Conservation (phyloP, 1,140 invertebrate genomes). For the Mesaphorura yosii region DNA sequence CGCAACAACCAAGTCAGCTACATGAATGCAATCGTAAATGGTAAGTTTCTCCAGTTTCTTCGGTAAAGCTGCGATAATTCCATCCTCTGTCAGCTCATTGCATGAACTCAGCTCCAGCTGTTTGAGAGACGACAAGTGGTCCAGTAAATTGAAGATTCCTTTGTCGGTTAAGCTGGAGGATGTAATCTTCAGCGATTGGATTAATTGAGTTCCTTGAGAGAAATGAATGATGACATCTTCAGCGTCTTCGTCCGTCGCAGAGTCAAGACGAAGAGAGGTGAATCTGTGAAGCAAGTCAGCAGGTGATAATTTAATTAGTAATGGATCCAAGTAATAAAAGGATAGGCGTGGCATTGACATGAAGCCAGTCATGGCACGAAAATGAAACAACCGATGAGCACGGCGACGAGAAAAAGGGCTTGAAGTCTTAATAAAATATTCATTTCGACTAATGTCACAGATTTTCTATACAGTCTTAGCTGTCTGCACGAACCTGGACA, state of each 20-base stretch:
- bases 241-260: slow-evolving; percentile 29
- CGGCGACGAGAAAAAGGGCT: too few species aligned
- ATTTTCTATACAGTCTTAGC: too few species aligned
- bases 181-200: slow-evolving; percentile 21
- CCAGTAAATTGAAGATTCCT: slow-evolving; percentile 27
- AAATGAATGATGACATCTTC: slow-evolving; percentile 31
- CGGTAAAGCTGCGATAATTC: slow-evolving; percentile 21
- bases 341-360: too few species aligned
- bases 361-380: too few species aligned
- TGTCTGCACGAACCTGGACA: too few species aligned
- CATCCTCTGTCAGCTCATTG: slow-evolving; percentile 31
- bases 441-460: too few species aligned
- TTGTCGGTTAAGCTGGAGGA: slow-evolving; percentile 30
- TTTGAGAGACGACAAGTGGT: slow-evolving; percentile 25
- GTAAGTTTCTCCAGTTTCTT: slow-evolving; percentile 21
- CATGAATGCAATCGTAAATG: slow-evolving; percentile 30
- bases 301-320: neutral
- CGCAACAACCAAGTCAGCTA: slow-evolving; percentile 26
- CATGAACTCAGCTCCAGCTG: slow-evolving; percentile 28
- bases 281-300: slow-evolving; percentile 18
- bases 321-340: too few species aligned
- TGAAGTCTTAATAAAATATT: too few species aligned
- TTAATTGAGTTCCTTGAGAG: slow-evolving; percentile 26
- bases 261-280: slow-evolving; percentile 23
- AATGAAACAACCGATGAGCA: too few species aligned